phyloP scores from a whole-genome alignment of 1,140 invertebrate genomes.

The Anastrepha obliqua region DNA sequence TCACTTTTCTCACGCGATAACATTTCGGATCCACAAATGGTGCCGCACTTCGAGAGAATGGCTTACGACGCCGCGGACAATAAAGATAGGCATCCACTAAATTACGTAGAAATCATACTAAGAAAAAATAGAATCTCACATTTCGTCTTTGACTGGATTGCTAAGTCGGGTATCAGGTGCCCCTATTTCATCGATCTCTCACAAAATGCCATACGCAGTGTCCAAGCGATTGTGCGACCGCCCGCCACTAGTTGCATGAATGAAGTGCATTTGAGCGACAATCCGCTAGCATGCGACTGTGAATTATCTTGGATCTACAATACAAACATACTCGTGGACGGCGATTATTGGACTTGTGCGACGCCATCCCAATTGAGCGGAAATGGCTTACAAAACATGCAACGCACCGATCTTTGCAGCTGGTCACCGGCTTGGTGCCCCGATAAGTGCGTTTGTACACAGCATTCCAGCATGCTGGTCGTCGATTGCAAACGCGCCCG shows the following conservation, averaged over 20 bases:
- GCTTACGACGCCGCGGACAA: no score
- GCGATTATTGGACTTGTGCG: background rate
- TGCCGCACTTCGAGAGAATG: background rate
- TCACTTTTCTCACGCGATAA: background rate
- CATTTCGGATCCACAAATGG: no score
- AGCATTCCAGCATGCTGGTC: constrained; percentile 54
- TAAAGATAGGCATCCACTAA: background rate
- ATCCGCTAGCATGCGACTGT: background rate
- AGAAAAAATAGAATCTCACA: background rate
- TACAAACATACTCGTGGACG: background rate
- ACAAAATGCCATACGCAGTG: background rate
- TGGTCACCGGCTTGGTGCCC: constrained; percentile 70
- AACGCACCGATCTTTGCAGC: background rate
- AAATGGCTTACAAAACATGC: background rate
- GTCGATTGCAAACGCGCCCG: constrained; percentile 54
- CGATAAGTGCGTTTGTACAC: constrained; percentile 76
- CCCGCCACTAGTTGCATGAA: background rate
- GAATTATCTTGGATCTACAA: constrained; percentile 22
- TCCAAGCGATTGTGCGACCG: background rate
- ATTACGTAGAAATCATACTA: background rate
- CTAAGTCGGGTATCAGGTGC: background rate
- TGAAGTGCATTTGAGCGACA: background rate
- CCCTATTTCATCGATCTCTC: constrained; percentile 18
- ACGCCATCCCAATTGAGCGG: background rate
- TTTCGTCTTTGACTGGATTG: constrained; percentile 7